phyloP scores from a whole-genome alignment of 2,888 invertebrate species.

The Bellardia bayeri region DNA sequence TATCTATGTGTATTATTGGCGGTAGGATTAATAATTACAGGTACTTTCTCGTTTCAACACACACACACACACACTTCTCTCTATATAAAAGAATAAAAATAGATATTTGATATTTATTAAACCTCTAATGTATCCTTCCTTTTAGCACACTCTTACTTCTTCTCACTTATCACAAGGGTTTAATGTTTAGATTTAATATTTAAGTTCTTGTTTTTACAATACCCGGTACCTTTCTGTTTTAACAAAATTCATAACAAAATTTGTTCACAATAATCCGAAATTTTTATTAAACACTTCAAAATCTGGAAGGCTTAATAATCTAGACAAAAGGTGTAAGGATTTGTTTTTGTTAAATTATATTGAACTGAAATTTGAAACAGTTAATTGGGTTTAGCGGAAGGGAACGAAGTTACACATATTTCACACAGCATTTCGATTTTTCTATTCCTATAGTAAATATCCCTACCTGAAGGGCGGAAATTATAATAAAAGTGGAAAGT shows the following conservation, averaged over 20 bases:
- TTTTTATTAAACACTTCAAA: slow-evolving; percentile 4
- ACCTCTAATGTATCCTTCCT: slow-evolving; percentile 39
- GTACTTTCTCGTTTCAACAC: slow-evolving; percentile 8
- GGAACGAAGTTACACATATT: neutral
- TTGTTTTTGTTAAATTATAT: neutral
- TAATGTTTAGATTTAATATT: slow-evolving; percentile 34
- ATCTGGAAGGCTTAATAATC: neutral
- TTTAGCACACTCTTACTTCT: neutral
- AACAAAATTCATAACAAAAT: neutral
- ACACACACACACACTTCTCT: slow-evolving; percentile 12
- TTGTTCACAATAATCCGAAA: neutral
- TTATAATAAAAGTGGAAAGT: too few species aligned
- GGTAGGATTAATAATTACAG: slow-evolving; percentile 27
- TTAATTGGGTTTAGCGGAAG: neutral
- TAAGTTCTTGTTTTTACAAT: neutral
- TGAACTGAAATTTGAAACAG: neutral
- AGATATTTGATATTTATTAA: slow-evolving; percentile 4
- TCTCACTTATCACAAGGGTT: slow-evolving; percentile 7
- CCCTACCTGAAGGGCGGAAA: neutral
- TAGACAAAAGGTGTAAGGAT: neutral
- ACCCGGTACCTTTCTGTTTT: too few species aligned
- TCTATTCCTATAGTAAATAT: neutral
- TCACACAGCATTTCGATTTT: neutral
- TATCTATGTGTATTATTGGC: slow-evolving; percentile 8
- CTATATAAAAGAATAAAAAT: too few species aligned